A percentile compares a stretch with the other conserved stretches of the same genome.
Conservation (phyloP, 2,113 vertebrate species). For the Ahaetulla prasina region DNA sequence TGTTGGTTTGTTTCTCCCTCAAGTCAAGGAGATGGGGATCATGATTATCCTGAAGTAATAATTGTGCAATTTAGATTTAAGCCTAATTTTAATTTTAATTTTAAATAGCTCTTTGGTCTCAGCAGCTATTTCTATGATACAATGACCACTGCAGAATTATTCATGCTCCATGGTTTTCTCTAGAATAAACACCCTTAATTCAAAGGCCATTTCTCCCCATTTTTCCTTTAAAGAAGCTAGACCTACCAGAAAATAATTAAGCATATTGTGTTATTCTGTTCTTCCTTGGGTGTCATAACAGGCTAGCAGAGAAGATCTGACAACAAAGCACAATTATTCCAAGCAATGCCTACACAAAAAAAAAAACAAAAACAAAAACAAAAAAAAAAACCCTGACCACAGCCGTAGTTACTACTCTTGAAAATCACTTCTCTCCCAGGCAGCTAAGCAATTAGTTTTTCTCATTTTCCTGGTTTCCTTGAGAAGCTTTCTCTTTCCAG, state of each 20-base stretch:
- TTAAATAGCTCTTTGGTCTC: neutral
- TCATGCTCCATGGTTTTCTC: neutral
- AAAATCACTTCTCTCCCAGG: neutral
- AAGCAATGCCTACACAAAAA: neutral
- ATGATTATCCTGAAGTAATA: neutral
- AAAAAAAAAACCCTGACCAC: neutral
- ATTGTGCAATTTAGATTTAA: neutral
- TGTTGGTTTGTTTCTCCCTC: neutral
- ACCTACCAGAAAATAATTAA: slow-evolving; percentile 27
- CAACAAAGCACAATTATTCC: slow-evolving; percentile 17
- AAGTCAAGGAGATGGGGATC: neutral
- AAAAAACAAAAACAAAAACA: no score
- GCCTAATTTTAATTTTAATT: neutral
- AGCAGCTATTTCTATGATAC: neutral
- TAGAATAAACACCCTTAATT: neutral
- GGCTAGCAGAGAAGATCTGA: slow-evolving; percentile 17
- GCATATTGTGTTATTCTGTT: slow-evolving; percentile 2
- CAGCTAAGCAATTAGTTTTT: slow-evolving; percentile 6
- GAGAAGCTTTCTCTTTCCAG: neutral
- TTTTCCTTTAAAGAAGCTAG: neutral
- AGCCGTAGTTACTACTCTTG: neutral
- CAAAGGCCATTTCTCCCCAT: neutral
- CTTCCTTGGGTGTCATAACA: neutral
- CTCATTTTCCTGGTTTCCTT: neutral
- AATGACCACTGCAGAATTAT: neutral